Percentiles rank a stretch among this genome's conserved stretches.
Conservation (phyloP, 2,797 vertebrate species). For the Fistularia tabacaria region DNA sequence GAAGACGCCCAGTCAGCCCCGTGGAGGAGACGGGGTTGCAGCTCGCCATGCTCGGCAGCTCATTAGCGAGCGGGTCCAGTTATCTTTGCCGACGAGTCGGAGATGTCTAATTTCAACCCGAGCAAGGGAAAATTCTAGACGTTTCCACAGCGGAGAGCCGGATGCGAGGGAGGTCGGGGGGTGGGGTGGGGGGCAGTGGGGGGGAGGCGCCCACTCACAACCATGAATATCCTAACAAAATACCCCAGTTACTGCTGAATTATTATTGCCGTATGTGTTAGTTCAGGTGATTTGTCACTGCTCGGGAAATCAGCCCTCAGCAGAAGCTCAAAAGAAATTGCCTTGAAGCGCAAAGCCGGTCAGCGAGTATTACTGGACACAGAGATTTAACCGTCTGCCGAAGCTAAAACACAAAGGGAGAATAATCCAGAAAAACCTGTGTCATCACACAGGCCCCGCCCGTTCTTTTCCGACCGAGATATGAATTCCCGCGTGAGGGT, state of each 20-base stretch:
- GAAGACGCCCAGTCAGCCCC: conserved; percentile 38
- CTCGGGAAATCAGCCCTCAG: too few relatives aligned
- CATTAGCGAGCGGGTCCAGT: conserved; percentile 58
- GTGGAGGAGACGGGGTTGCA: conserved; percentile 22
- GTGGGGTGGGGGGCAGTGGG: too few relatives aligned
- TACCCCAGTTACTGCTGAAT: conserved; percentile 13
- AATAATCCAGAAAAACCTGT: conserved; percentile 3
- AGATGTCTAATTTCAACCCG: conserved; percentile 39
- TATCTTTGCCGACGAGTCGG: conserved; percentile 42
- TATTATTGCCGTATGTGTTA: conserved; percentile 2
- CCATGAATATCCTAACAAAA: conserved; percentile 40
- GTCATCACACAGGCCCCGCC: conserved; percentile 19
- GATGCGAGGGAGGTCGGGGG: neutral
- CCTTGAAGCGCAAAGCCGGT: too few relatives aligned
- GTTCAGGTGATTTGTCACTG: too few relatives aligned
- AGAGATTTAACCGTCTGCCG: too few relatives aligned
- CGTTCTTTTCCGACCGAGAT: neutral
- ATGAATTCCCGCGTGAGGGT: too few relatives aligned
- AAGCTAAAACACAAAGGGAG: too few relatives aligned
- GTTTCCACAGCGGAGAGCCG: conserved; percentile 29
- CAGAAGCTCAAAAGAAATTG: too few relatives aligned
- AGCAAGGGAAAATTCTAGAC: conserved; percentile 26
- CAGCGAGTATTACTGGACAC: too few relatives aligned
- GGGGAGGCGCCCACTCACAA: conserved; percentile 13
- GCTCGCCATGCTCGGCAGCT: conserved; percentile 41